Conservation (phyloP, 2,797 vertebrate genomes). For the Acanthornis magna region DNA sequence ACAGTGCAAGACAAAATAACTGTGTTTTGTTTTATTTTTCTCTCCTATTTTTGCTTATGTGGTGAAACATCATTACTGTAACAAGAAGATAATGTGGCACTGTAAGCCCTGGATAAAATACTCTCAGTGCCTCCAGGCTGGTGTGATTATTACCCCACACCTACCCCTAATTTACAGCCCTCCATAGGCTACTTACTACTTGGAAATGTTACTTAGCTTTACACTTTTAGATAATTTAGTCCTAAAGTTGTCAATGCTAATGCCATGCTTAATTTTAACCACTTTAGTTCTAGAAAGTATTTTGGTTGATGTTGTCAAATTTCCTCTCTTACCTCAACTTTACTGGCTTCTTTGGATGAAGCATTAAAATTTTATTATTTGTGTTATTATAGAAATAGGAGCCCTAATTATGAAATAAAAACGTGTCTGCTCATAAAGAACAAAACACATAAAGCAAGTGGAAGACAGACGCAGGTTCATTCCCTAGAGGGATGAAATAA, state of each 20-base stretch:
- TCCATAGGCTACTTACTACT: neutral
- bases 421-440: neutral
- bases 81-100: neutral
- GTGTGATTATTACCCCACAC: neutral
- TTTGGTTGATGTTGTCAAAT: neutral
- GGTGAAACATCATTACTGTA: neutral
- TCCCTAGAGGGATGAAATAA: neutral
- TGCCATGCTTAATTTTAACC: neutral
- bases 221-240: neutral
- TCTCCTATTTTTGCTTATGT: neutral
- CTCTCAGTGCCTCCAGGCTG: neutral
- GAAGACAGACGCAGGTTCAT: neutral
- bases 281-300: neutral
- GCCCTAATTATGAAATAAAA: neutral
- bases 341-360: neutral
- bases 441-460: neutral
- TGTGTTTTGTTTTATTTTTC: neutral
- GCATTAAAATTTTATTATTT: neutral
- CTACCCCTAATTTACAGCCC: neutral
- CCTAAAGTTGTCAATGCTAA: neutral
- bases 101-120: neutral
- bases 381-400: neutral
- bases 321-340: neutral
- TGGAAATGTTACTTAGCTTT: neutral
- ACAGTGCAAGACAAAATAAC: neutral